These are phyloP conservation scores for Leiothrix lutea DNA, from an alignment of 2,113 vertebrate species.

Conservation along the genomic window DNA sequence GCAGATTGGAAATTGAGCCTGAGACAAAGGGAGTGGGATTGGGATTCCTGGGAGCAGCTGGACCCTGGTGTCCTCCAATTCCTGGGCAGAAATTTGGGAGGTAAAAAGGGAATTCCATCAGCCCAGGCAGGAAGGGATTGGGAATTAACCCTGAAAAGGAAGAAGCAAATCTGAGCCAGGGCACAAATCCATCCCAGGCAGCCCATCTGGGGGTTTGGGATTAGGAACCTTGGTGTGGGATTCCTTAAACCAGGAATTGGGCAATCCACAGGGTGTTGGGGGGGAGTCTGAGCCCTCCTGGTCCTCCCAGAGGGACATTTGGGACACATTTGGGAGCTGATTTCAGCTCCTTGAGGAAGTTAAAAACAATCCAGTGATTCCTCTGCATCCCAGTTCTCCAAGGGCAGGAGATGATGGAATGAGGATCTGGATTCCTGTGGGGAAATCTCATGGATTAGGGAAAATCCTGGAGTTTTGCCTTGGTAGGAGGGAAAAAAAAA, in stretches of 20 bases:
- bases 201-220: not conserved
- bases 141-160: not conserved
- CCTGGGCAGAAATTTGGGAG: not conserved
- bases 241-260: not conserved
- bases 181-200: not conserved
- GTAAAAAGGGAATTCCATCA: not conserved
- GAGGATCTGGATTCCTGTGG: not conserved
- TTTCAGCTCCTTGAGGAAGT: not conserved
- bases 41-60: not conserved
- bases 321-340: not conserved
- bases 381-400: not conserved
- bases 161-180: not conserved
- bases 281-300: not conserved
- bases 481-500: fast-evolving
- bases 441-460: not conserved
- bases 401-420: not conserved
- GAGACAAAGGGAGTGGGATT: not conserved
- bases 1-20: fast-evolving
- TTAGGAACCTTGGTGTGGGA: not conserved
- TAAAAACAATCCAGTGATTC: not conserved
- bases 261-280: fast-evolving
- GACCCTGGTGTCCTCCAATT: fast-evolving
- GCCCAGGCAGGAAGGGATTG: not conserved
- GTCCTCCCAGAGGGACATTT: fast-evolving
- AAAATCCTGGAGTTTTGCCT: not conserved